Evolutionary conservation across 2,797 vertebrate species (phyloP), one percentile per base, ranked within the genome.

Genomic region (Acanthurus tractus): DNA sequence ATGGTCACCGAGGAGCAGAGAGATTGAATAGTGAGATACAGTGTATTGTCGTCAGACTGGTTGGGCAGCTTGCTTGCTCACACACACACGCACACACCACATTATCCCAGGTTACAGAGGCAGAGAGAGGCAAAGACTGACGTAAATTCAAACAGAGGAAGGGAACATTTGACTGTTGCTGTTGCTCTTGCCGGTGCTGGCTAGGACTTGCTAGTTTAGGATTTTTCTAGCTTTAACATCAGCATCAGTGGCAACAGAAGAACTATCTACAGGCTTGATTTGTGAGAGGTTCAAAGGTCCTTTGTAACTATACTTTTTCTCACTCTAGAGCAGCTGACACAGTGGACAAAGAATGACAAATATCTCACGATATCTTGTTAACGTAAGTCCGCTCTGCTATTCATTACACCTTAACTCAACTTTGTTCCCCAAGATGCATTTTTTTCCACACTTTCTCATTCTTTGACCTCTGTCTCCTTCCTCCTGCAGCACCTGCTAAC

Each of bases 401-500:
- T 29, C 6, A 2, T 6, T 9, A 34, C 52, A 14, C 29, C 11
- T 34, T 45, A 20, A 13, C n/a, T n/a, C 23, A 29, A 10, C 29
- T n/a, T 0, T 12, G 46, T 36, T 5, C 18, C 4, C 17, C 10
- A 42, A 34, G 3, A 12, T 8, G 13, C 10, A 5, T 14, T 63
- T 10, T n/a, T 36, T 34, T 22, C 44, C 25, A 62, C 20, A 40
- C 20, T 17, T 23, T 34, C 9, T 63, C 6, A 46, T 42, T 3
- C 2, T 49, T 44, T 17, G 25, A 29, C 25, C 1, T 1, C 36
- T 23, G 0, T 36, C 46, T 10, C 23, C 50, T 12, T 1, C 42
- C 23, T 11, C 25, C 8, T 70, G 38, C 89, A 96, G 96, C 95
- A 95, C 85, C 91, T 96, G 79, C 91, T 96, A 86, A 96, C 96